Base-by-base conservation (phyloP, 2,888 invertebrate genomes). In the Dryobotodes eremita region DNA sequence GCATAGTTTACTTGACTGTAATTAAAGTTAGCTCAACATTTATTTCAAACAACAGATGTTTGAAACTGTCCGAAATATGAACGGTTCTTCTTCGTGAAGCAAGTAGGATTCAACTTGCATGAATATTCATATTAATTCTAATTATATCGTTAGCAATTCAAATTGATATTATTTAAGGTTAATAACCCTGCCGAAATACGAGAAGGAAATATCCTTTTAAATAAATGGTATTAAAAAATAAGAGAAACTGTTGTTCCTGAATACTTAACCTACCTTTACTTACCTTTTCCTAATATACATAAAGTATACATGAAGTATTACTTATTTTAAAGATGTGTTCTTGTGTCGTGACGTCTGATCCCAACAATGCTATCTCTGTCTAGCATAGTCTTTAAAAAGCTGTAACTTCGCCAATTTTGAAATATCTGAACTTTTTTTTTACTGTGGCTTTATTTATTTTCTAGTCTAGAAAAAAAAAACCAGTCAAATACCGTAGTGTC, bases 121-220 rank as follows among this genome's bases (percentile, higher is more conserved):
- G 76, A 86, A 84, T 85, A 85, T 79, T 86, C 65, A 85, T 79
- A 53, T 55, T 65, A 0, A 79, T 80, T 75, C 50, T 77, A 83
- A 83, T 79, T 73, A 61, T 50, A n/a, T 68, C 50, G 50, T 83
- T 86, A 71, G 86, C 79, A 80, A 86, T 77, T 62, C 61, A 72
- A 73, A 77, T 77, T 23, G 42, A 64, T 62, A 68, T 79, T 71
- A 74, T 64, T 70, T 71, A 62, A 79, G 68, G 72, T 65, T 76
- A 72, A 66, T 78, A 72, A 76, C 69, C 69, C 42, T 77, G 77
- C 84, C 84, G 84, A 75, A 75, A 75, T 76, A 76, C 31, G 42
- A 65, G 36, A 46, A 57, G 65, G 71, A 78, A 64, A 66, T 79
- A 82, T 64, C 77, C 55, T 80, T 77, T 55, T 77, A 59, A 11